phyloP scores from a whole-genome alignment of 2,888 invertebrate genomes.

The Patella ulyssiponensis region DNA sequence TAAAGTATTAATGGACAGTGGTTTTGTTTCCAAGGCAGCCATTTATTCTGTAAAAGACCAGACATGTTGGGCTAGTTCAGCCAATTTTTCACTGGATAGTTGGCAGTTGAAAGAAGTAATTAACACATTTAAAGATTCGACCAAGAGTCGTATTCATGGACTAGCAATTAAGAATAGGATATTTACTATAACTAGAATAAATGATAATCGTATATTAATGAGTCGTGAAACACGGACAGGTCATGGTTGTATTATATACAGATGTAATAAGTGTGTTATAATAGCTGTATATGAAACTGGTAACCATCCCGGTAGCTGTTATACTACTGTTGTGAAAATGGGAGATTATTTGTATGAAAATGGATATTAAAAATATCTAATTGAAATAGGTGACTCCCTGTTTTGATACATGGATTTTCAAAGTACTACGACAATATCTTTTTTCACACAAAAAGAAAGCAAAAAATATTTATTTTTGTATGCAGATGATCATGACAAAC shows the following conservation, averaged over 20 bases:
- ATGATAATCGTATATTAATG: conserved; percentile 48
- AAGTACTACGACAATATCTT: no score
- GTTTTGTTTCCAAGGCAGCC: conserved; percentile 50
- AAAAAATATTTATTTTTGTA: no score
- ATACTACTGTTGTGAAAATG: conserved; percentile 49
- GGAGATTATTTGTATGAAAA: conserved; percentile 56
- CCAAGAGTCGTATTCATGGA: conserved; percentile 47
- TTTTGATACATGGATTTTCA: no score
- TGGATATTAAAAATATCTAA: conserved; percentile 43
- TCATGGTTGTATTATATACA: conserved; percentile 52
- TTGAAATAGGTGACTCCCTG: no score
- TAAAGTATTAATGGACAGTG: conserved; percentile 53
- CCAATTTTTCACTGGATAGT: conserved; percentile 42
- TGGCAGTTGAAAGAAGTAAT: conserved; percentile 47
- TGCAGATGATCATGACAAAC: no score
- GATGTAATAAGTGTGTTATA: conserved; percentile 50
- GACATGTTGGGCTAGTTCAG: conserved; percentile 49
- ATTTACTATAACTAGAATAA: conserved; percentile 51
- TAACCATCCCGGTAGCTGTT: conserved; percentile 54
- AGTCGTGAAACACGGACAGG: conserved; percentile 49
- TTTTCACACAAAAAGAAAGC: no score
- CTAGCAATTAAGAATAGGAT: conserved; percentile 40
- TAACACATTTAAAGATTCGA: conserved; percentile 50
- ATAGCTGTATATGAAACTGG: conserved; percentile 54
- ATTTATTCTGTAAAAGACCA: conserved; percentile 48